These are phyloP conservation scores for Pyrrhosoma nymphula DNA, from an alignment of 2,888 invertebrate genomes.

Conservation along the genomic window DNA sequence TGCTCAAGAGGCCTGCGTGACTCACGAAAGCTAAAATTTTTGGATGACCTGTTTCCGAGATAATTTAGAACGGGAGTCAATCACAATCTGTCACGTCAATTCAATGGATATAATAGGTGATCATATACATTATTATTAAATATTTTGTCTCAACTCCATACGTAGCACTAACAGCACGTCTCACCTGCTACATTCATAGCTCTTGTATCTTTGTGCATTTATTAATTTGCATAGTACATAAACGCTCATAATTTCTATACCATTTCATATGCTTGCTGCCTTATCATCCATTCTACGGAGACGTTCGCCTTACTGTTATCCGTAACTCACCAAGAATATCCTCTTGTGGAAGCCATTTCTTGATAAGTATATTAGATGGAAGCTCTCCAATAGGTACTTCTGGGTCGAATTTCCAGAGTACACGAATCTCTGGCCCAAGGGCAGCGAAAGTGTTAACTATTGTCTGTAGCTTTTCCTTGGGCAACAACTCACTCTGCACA, in stretches of 20 bases:
- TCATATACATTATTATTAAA: no score
- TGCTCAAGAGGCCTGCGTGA: conserved; percentile 60
- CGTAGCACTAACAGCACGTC: no score
- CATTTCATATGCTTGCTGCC: no score
- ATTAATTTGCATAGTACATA: no score
- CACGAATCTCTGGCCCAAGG: conserved; percentile 41
- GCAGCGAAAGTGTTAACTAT: conserved; percentile 25
- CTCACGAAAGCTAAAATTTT: conserved; percentile 46
- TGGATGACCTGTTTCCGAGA: conserved; percentile 37
- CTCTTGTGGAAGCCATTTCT: conserved; percentile 60
- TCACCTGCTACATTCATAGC: no score
- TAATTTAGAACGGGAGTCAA: neutral
- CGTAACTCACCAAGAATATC: conserved; percentile 57
- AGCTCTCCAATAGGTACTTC: neutral
- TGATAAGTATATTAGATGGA: conserved; percentile 49
- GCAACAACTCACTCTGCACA: conserved; percentile 1
- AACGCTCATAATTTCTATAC: no score
- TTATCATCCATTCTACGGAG: no score
- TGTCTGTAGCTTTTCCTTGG: neutral
- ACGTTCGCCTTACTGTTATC: no score
- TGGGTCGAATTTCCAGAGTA: conserved; percentile 67
- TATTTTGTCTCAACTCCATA: no score
- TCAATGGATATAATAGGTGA: neutral
- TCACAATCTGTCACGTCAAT: neutral
- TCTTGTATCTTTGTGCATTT: no score